phyloP scores from a whole-genome alignment of 2,888 invertebrate genomes.

The Lepidochitona cinerea region DNA sequence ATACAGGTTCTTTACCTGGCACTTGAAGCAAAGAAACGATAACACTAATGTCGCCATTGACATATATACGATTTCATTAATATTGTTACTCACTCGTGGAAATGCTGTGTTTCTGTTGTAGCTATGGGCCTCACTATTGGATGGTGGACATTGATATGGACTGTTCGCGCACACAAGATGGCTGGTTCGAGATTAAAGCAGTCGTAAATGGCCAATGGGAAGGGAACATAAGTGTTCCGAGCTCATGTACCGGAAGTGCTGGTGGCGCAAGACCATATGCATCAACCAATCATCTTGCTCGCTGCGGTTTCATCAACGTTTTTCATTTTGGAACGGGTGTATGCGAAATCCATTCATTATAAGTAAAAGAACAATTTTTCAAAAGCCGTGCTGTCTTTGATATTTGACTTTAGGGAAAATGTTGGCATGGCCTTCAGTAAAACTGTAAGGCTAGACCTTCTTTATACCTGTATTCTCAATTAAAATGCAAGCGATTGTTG shows the following conservation, averaged over 20 bases:
- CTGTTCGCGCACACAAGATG: conserved; percentile 60
- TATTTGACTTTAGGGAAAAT: too few species aligned
- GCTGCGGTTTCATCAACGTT: conserved; percentile 66
- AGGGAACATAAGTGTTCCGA: conserved; percentile 49
- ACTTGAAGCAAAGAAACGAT: too few species aligned
- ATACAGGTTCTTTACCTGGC: too few species aligned
- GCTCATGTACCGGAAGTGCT: conserved; percentile 51
- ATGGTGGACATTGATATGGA: conserved; percentile 67
- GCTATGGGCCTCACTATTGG: conserved; percentile 68
- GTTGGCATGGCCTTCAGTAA: too few species aligned
- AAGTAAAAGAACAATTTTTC: too few species aligned
- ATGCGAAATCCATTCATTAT: background rate
- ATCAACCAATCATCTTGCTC: conserved; percentile 63
- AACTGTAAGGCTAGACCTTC: too few species aligned
- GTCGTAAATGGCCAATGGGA: conserved; percentile 40
- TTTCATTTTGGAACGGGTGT: conserved; percentile 43
- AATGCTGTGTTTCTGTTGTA: conserved; percentile 12
- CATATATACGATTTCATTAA: too few species aligned
- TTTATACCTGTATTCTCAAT: too few species aligned
- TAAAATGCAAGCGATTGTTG: too few species aligned
- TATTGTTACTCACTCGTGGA: background rate
- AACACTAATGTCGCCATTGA: too few species aligned
- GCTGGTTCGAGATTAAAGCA: conserved; percentile 70
- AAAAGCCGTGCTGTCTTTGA: too few species aligned
- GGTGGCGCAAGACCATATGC: conserved; percentile 32